Evolutionary conservation across 2,888 invertebrate species (phyloP), one percentile per base, ranked within the genome.

Genomic region (Melinaea menophilus): DNA sequence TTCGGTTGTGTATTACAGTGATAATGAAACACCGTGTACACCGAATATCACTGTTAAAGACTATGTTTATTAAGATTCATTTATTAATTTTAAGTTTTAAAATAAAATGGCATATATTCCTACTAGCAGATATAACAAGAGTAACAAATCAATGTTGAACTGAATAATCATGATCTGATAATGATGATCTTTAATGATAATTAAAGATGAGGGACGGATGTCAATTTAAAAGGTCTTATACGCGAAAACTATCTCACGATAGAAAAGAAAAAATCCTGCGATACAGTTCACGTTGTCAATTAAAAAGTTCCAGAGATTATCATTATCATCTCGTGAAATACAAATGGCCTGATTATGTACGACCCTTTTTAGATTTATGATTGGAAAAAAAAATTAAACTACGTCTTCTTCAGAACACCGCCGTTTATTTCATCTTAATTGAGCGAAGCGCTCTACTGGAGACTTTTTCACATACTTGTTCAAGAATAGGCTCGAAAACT

Each of bases 261-360:
- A 61, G 45, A 56, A 41, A 37, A 58, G 58, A 51, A 55, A 12
- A 55, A 55, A 31, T 9, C 47, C 55, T 47, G 11, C 58, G 74
- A 80, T 77, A 76, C 80, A 79, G 78, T 81, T 82, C 81, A 75
- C 77, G 66, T 82, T 84, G 85, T 85, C 85, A 85, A 85, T 85
- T 85, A 85, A 79, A 64, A 73, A 69, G 72, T 69, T 70, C 72
- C 75, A 69, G 67, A 79, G 83, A 82, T 84, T 79, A 83, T 22
- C 22, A 22, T 22, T 22, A 22, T 73, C 79, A 81, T 84, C 83
- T 73, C 64, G 67, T 51, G 60, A 64, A 75, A 76, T 78, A 79
- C 77, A 75, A 78, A 79, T 77, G 75, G 71, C 63, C 69, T 70
- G 77, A 78, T 80, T 79, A 71, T 70, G 63, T 22, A 9, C 41